Evolutionary conservation across 1,140 invertebrate species (phyloP), one percentile per base, ranked within the genome.

Genomic region (Drosophila punjabiensis): DNA sequence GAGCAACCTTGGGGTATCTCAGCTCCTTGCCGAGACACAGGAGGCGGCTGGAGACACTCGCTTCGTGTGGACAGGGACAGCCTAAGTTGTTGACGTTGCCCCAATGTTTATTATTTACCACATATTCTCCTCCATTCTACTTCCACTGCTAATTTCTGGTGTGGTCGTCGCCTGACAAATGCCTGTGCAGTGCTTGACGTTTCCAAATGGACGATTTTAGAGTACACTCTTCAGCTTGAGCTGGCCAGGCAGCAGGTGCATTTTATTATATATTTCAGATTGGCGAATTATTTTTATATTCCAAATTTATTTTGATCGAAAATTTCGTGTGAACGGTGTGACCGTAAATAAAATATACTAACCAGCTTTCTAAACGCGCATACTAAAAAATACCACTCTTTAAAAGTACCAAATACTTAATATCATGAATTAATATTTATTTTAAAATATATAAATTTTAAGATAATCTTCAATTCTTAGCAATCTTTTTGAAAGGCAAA

Each of bases 71-170:
- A 20, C n/a, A n/a, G 16, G 7, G 6, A n/a, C 16, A 35, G 43
- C 24, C 45, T 37, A 14, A 53, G 33, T 64, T 62, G 74, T 55
- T 82, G 63, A 75, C 47, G 53, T 63, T 52, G 64, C 43, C 32
- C 48, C 56, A 58, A 75, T 82, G 79, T 52, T 67, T 90, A 69
- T 83, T 79, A 82, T 82, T 92, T 91, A 92, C 91, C 91, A 92
- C 79, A 92, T 82, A 92, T 92, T 92, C 69, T 92, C 91, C 76
- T 92, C 91, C 91, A 92, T 92, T 65, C 53, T 73, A 59, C 62
- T 65, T 53, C 37, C 45, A 47, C 33, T 39, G 50, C 64, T 56
- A 45, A 66, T 60, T 69, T 65, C 11, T 43, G 16, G 20, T 39
- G 18, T 43, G 58, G 45, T 28, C 59, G 32, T 41, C 28, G 63